Base-by-base conservation (phyloP, 2,113 vertebrate genomes). In the Rhinolophus sinicus region DNA sequence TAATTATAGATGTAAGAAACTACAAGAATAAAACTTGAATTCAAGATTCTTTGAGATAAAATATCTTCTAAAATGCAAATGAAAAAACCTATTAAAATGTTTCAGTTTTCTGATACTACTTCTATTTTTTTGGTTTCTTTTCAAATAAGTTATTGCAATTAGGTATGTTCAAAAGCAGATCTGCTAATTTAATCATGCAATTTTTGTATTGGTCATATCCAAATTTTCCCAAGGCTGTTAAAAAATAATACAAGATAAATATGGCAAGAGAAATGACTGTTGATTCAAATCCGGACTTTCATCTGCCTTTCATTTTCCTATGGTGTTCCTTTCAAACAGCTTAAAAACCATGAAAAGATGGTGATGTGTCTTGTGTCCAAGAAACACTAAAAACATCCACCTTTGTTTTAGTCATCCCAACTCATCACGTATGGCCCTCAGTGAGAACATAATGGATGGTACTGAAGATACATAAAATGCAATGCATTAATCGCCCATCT, bases 1-100 rank as follows among this genome's bases (percentile, higher is more conserved):
- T 93, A 96, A 81, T 95, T 86, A 95, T 75, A n/a, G 75, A 89
- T 65, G 22, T 40, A 82, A 81, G 11, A 86, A 91, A 92, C 58
- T 67, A 38, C 6, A 67, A 75, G 44, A 92, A 69, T 75, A 84
- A 93, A 92, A 81, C 11, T 6, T 70, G 33, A 87, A 87, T 95
- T 92, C 56, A 28, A 44, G 44, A 64, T 75, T 96, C 38, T 88
- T 67, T 94, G 52, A 94, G 40, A 60, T 84, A 67, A 1, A 62
- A 67, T 30, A 88, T 44, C 33, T 60, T 88, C 33, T 90, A 80
- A 94, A 44, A 80, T 75, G 10, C 52, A 64, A 90, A 47, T 40
- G 67, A 12, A 95, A 95, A 86, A 92, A n/a, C 3, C 18, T 90
- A 73, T 22, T 56, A 64, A 70, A 94, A 80, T 88, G 12, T 67